Percentiles rank a stretch among this genome's conserved stretches.
These are phyloP conservation scores for Leptinotarsa lineolata DNA, from an alignment of 1,140 invertebrate genomes.

Conservation along the genomic window DNA sequence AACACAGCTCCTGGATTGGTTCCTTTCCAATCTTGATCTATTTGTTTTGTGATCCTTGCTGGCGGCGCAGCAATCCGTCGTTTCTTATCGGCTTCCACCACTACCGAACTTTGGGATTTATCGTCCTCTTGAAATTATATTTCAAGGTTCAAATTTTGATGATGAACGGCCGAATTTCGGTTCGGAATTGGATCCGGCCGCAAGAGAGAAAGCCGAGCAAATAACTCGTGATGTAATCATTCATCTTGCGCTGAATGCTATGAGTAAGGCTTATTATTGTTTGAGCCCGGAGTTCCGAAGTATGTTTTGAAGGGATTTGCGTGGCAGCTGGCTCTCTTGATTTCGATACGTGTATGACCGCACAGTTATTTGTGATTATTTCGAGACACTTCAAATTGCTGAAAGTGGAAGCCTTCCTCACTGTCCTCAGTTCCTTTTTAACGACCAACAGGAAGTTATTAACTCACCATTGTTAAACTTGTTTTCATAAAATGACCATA, in stretches of 20 bases:
- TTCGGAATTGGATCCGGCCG: conserved; percentile 23
- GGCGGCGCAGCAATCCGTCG: conserved; percentile 51
- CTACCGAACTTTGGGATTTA: conserved; percentile 43
- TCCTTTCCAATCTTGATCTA: conserved; percentile 57
- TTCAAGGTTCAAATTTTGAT: conserved; percentile 39
- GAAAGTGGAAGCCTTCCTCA: too few species aligned
- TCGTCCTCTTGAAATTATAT: conserved; percentile 45
- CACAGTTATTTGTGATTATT: too few species aligned
- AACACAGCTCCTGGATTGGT: conserved; percentile 44
- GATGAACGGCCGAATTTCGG: conserved; percentile 18
- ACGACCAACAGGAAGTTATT: too few species aligned
- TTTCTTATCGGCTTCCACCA: conserved; percentile 52
- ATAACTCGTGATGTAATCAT: conserved; percentile 12
- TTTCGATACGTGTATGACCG: too few species aligned
- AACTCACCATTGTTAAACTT: too few species aligned
- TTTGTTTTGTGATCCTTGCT: conserved; percentile 56
- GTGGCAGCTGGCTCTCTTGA: too few species aligned
- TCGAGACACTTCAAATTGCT: too few species aligned
- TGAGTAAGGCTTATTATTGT: neutral
- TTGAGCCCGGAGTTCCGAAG: neutral
- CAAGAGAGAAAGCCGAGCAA: conserved; percentile 20
- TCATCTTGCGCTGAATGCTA: neutral
- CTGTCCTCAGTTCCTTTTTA: too few species aligned
- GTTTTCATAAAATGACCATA: too few species aligned
- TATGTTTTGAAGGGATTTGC: too few species aligned